phyloP scores from a whole-genome alignment of 2,888 invertebrate genomes.

The Apotomis capreana region DNA sequence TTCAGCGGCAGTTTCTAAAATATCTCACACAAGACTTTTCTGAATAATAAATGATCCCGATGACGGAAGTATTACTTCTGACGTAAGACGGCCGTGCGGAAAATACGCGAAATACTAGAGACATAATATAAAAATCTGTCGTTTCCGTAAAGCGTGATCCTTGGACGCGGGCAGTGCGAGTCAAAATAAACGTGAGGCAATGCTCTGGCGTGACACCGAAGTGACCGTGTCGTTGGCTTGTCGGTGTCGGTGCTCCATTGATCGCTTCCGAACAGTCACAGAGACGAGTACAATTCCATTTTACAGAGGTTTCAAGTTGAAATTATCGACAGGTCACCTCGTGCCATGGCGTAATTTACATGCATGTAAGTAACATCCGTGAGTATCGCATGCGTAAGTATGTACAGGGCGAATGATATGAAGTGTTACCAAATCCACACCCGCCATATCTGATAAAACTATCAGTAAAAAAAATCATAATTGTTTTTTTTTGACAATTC shows the following conservation, averaged over 20 bases:
- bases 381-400: too few relatives aligned
- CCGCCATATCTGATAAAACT: too few relatives aligned
- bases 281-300: background rate
- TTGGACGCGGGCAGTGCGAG: conserved; percentile 54
- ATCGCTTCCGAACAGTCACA: conserved; percentile 12
- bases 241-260: background rate
- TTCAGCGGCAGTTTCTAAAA: conserved; percentile 67
- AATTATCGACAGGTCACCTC: too few relatives aligned
- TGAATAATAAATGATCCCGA: conserved; percentile 69
- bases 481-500: too few relatives aligned
- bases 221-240: conserved; percentile 28
- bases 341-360: too few relatives aligned
- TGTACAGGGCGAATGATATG: too few relatives aligned
- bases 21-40: conserved; percentile 71
- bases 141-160: conserved; percentile 59
- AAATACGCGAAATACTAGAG: conserved; percentile 63
- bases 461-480: too few relatives aligned
- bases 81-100: conserved; percentile 55
- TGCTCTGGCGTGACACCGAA: conserved; percentile 41
- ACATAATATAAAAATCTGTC: conserved; percentile 55
- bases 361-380: too few relatives aligned
- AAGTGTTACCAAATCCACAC: too few relatives aligned
- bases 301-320: background rate
- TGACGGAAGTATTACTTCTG: conserved; percentile 71
- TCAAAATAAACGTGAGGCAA: conserved; percentile 65